These are phyloP conservation scores for Silurus meridionalis DNA, from an alignment of 2,113 vertebrate genomes.

Conservation along the genomic window DNA sequence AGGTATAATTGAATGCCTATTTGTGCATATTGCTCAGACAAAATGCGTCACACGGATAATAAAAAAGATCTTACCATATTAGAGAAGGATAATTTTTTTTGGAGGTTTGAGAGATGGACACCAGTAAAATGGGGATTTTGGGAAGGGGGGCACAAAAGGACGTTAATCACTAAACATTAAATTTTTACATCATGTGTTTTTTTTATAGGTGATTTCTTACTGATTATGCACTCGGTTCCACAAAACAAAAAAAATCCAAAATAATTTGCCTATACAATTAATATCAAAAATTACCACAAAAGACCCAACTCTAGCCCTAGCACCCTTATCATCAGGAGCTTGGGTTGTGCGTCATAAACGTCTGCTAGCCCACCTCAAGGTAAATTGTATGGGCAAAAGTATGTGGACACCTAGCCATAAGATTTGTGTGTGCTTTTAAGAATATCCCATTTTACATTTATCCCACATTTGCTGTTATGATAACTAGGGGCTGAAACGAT, in stretches of 20 bases:
- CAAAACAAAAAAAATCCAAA: not conserved
- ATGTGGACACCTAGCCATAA: too few species aligned
- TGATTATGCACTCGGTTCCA: not conserved
- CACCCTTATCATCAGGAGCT: too few species aligned
- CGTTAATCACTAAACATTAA: not conserved
- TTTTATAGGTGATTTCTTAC: too few species aligned
- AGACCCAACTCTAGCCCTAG: not conserved
- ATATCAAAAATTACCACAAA: not conserved
- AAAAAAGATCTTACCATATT: not conserved
- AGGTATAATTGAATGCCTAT: slow-evolving; percentile 33
- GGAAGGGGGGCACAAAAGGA: not conserved
- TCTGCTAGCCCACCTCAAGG: not conserved
- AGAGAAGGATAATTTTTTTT: not conserved
- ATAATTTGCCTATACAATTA: not conserved
- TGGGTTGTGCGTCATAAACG: not conserved
- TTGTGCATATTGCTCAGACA: not conserved
- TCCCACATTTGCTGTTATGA: too few species aligned
- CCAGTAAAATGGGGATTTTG: not conserved
- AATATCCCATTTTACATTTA: too few species aligned
- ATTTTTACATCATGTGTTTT: not conserved
- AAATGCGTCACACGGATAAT: slow-evolving; percentile 9
- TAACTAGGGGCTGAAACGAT: too few species aligned
- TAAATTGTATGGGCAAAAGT: too few species aligned
- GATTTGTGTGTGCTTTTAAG: not conserved
- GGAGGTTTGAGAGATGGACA: not conserved